These are phyloP conservation scores for Heteromyza rotundicornis DNA, from an alignment of 2,888 invertebrate species.

Conservation along the genomic window DNA sequence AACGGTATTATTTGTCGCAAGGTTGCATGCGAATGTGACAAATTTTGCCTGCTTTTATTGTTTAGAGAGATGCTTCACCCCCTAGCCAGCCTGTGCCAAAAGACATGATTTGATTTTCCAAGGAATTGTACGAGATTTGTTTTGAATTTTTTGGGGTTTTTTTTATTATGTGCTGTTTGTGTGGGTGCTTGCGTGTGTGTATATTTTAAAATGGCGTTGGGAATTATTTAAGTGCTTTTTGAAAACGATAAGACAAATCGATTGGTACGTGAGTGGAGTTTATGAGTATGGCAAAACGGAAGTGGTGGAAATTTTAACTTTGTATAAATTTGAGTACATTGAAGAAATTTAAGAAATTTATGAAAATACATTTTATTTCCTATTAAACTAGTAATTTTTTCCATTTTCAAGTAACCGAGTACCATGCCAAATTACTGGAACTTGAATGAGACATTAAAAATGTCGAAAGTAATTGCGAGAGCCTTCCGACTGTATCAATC, in stretches of 20 bases:
- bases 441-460: too few relatives aligned
- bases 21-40: conserved; percentile 4
- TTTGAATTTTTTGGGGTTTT: not conserved
- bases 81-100: not conserved
- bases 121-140: not conserved
- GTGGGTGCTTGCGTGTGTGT: not conserved
- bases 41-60: conserved; percentile 3
- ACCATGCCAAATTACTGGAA: too few relatives aligned
- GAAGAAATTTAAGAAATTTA: too few relatives aligned
- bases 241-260: not conserved
- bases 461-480: too few relatives aligned
- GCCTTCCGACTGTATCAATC: too few relatives aligned
- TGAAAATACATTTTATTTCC: too few relatives aligned
- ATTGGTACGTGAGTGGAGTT: not conserved
- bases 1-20: conserved; percentile 17
- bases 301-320: not conserved
- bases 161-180: too few relatives aligned
- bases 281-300: not conserved
- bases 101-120: not conserved
- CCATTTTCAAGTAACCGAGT: too few relatives aligned
- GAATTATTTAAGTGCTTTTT: not conserved
- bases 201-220: not conserved
- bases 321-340: too few relatives aligned
- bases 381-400: too few relatives aligned
- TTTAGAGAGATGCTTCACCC: not conserved